Conservation (phyloP, 2,888 invertebrate genomes). For the Trisateles emortualis region DNA sequence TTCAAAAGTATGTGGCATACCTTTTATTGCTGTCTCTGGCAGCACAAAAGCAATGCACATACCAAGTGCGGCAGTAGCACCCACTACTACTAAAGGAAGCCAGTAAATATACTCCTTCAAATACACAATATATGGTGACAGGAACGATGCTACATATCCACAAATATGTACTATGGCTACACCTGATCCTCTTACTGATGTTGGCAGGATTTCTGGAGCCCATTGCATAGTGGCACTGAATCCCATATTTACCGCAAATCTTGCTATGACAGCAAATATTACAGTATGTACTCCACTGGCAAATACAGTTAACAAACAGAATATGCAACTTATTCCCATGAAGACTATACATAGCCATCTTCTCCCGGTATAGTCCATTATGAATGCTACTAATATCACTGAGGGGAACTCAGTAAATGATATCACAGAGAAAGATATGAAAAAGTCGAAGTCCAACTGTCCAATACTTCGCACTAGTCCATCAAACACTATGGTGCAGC, state of each 20-base stretch:
- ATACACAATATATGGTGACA: constrained; percentile 58
- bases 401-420: constrained; percentile 70
- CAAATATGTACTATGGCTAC: constrained; percentile 63
- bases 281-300: constrained; percentile 57
- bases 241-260: constrained; percentile 67
- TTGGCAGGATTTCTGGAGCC: constrained; percentile 67
- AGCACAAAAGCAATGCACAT: constrained; percentile 23
- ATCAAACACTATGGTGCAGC: constrained; percentile 65
- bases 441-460: constrained; percentile 64
- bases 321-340: constrained; percentile 57
- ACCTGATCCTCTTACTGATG: constrained; percentile 68
- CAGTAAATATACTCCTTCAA: constrained; percentile 38
- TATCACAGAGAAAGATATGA: constrained; percentile 68
- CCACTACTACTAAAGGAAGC: constrained; percentile 36
- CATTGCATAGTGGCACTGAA: constrained; percentile 62
- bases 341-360: constrained; percentile 60
- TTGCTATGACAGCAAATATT: constrained; percentile 61
- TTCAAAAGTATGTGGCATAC: constrained; percentile 59
- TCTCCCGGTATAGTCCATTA: constrained; percentile 67
- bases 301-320: constrained; percentile 59
- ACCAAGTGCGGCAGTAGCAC: constrained; percentile 27
- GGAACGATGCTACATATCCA: constrained; percentile 61
- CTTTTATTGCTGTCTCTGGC: constrained; percentile 57
- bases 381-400: constrained; percentile 60
- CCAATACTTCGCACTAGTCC: constrained; percentile 65